These are phyloP conservation scores for Ditylenchus dipsaci DNA, from an alignment of 1,140 invertebrate genomes.

Conservation along the genomic window DNA sequence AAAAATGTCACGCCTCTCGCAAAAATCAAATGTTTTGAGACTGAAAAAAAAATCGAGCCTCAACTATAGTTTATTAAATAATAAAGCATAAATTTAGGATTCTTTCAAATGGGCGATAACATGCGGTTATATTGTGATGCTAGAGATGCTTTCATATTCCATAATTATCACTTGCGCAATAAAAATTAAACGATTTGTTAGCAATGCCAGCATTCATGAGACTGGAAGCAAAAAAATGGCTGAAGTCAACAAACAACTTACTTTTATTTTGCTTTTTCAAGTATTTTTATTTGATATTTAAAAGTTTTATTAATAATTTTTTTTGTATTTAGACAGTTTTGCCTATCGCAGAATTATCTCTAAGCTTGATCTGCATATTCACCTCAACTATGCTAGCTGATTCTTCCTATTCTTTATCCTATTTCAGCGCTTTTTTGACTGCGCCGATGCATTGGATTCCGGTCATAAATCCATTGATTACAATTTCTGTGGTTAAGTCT, in stretches of 20 bases:
- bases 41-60: no score
- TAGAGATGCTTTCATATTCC: neutral
- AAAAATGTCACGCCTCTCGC: no score
- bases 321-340: slow-evolving; percentile 3
- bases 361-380: neutral
- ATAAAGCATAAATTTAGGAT: no score
- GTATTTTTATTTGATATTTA: neutral
- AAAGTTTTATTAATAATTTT: neutral
- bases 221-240: neutral
- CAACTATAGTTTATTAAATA: no score
- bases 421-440: neutral
- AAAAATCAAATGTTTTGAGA: no score
- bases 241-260: neutral
- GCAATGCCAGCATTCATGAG: neutral
- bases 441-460: neutral
- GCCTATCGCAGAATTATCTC: neutral
- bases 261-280: neutral
- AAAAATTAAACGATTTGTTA: neutral
- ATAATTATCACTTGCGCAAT: neutral
- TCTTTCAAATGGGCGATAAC: neutral
- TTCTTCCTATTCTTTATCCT: neutral
- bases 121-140: neutral
- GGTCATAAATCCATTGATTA: neutral
- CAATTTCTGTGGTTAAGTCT: no score
- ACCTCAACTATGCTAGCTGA: neutral